Evolutionary conservation across 2,113 vertebrate genomes (phyloP).

Genomic region (Oryzias melastigma): DNA sequence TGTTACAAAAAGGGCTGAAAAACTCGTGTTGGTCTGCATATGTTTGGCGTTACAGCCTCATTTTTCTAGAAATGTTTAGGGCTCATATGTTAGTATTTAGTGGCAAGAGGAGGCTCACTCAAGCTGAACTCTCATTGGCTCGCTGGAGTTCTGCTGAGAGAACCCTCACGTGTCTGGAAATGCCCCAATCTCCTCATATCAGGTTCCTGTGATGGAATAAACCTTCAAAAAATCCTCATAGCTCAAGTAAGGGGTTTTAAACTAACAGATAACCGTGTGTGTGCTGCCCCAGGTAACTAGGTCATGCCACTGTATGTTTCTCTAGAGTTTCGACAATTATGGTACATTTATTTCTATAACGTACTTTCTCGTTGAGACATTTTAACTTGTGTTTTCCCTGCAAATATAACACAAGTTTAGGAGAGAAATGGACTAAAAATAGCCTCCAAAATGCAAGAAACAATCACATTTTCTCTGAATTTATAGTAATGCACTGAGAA

Average conservation of each 20-base stretch:
- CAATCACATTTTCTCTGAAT: too few relatives aligned
- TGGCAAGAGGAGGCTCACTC: constrained; percentile 66
- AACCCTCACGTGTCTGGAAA: constrained; percentile 19
- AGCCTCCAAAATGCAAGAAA: too few relatives aligned
- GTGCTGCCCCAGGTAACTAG: too few relatives aligned
- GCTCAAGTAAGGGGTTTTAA: neutral
- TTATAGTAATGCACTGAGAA: too few relatives aligned
- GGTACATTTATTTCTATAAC: too few relatives aligned
- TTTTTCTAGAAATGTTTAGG: constrained; percentile 16
- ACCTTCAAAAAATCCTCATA: neutral
- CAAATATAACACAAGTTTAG: too few relatives aligned
- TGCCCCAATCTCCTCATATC: neutral
- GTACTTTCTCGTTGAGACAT: too few relatives aligned
- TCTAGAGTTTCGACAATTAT: too few relatives aligned
- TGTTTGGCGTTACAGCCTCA: constrained; percentile 24
- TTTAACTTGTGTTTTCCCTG: too few relatives aligned
- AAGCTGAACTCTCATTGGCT: constrained; percentile 67
- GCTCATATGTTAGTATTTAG: constrained; percentile 69
- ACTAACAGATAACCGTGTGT: too few relatives aligned
- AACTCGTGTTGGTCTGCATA: neutral
- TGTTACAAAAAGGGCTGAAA: neutral
- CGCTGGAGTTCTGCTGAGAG: neutral
- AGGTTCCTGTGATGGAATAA: neutral
- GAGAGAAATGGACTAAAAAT: too few relatives aligned
- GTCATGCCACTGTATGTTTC: too few relatives aligned